A percentile compares a stretch with the other conserved stretches of the same genome.
phyloP scores from a whole-genome alignment of 30 jellyfish, hydroid and myxozoan species.

The Aurelia coerulea region DNA sequence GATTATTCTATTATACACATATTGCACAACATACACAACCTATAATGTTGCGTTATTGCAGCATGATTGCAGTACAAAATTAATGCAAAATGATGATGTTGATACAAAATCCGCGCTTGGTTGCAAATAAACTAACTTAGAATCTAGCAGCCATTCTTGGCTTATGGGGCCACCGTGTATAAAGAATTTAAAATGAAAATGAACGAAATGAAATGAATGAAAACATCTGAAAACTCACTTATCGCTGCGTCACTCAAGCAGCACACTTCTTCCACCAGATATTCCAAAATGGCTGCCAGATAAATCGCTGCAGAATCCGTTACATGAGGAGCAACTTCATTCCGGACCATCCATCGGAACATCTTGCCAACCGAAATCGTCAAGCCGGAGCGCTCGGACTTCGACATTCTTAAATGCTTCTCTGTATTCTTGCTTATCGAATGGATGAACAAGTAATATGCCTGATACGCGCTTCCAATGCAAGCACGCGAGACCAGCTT shows the following conservation, averaged over 20 bases:
- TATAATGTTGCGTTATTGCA: no score
- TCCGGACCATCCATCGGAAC: conserved; percentile 58
- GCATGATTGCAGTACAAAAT: no score
- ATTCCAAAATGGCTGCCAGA: conserved; percentile 55
- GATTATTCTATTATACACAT: no score
- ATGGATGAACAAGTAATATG: conserved; percentile 42
- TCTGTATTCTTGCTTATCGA: conserved; percentile 42
- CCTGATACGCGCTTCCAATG: conserved; percentile 64
- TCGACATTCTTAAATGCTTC: conserved; percentile 37
- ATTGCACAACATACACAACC: no score
- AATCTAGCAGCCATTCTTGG: no score
- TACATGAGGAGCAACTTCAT: conserved; percentile 47
- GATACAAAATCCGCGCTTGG: no score
- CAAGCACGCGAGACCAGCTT: conserved; percentile 68
- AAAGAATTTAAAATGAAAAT: no score
- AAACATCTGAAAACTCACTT: not conserved
- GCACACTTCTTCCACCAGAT: conserved; percentile 58
- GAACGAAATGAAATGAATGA: no score
- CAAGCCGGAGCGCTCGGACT: conserved; percentile 66
- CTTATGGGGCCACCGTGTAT: no score
- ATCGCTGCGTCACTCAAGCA: conserved; percentile 42
- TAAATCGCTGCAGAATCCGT: conserved; percentile 65
- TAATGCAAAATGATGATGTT: no score
- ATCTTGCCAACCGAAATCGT: conserved; percentile 61
- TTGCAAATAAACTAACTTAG: no score